Percentiles rank a stretch among this genome's conserved stretches.
These are phyloP conservation scores for Meloidogyne exigua DNA, from an alignment of 1,140 invertebrate species.

Conservation along the genomic window DNA sequence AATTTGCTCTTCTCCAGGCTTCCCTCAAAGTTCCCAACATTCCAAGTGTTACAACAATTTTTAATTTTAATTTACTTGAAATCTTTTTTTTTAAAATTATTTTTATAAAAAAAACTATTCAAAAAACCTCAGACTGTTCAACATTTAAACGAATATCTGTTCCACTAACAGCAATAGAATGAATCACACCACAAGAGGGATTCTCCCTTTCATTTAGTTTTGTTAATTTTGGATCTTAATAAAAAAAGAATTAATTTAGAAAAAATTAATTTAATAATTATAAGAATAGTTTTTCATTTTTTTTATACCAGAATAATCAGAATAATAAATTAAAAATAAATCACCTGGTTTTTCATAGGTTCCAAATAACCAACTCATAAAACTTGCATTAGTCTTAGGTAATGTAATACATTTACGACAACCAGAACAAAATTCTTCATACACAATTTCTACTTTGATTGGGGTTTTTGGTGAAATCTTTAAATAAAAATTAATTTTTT, in stretches of 20 bases:
- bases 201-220: slow-evolving; percentile 3
- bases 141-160: slow-evolving; percentile 22
- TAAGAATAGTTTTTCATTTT: neutral
- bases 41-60: neutral
- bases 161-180: slow-evolving; percentile 11
- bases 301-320: too few relatives aligned
- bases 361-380: neutral
- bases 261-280: neutral
- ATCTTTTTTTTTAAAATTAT: neutral
- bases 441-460: slow-evolving; percentile 27
- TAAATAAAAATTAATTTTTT: neutral
- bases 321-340: too few relatives aligned
- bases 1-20: neutral
- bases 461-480: slow-evolving; percentile 17
- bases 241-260: neutral
- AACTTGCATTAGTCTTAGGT: slow-evolving; percentile 1
- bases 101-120: neutral
- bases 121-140: slow-evolving; percentile 22
- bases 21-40: neutral
- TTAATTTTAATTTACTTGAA: slow-evolving; percentile 7
- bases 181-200: slow-evolving; percentile 17
- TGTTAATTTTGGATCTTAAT: neutral
- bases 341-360: neutral
- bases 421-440: slow-evolving; percentile 37
- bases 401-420: slow-evolving; percentile 29